Conservation (phyloP, 2,888 invertebrate genomes). For the Cataglyphis altisquamis region DNA sequence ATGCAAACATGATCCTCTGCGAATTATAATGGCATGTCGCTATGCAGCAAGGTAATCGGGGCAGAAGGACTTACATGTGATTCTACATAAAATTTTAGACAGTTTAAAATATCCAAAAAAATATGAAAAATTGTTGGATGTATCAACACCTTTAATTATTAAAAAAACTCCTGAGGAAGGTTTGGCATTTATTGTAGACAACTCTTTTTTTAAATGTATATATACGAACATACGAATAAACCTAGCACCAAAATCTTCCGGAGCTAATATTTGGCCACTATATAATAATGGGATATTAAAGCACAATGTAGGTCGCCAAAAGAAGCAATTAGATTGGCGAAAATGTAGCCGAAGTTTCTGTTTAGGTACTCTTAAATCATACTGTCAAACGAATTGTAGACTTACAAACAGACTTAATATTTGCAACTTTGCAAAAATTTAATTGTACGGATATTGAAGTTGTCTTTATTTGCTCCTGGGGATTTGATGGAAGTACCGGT, state of each 20-base stretch:
- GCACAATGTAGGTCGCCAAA: not conserved
- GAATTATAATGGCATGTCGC: not conserved
- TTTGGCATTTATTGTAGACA: not conserved
- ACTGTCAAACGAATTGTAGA: not conserved
- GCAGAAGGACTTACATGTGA: not conserved
- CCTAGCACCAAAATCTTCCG: not conserved
- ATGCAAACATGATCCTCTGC: not conserved
- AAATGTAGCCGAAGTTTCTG: not conserved
- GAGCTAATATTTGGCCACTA: not conserved
- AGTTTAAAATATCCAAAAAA: not conserved
- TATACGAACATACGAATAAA: not conserved
- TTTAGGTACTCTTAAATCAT: not conserved
- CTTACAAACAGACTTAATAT: not conserved
- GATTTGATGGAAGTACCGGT: not conserved
- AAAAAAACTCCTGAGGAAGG: not conserved
- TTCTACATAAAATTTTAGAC: not conserved
- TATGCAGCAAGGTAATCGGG: not conserved
- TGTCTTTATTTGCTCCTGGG: not conserved
- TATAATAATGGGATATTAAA: not conserved
- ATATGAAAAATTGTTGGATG: not conserved
- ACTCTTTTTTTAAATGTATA: not conserved
- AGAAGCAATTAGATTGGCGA: not conserved
- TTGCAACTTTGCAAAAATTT: not conserved
- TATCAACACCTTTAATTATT: not conserved
- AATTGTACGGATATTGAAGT: not conserved